Evolutionary conservation across 2,113 vertebrate species (phyloP).

Genomic region (Climacteris rufus): DNA sequence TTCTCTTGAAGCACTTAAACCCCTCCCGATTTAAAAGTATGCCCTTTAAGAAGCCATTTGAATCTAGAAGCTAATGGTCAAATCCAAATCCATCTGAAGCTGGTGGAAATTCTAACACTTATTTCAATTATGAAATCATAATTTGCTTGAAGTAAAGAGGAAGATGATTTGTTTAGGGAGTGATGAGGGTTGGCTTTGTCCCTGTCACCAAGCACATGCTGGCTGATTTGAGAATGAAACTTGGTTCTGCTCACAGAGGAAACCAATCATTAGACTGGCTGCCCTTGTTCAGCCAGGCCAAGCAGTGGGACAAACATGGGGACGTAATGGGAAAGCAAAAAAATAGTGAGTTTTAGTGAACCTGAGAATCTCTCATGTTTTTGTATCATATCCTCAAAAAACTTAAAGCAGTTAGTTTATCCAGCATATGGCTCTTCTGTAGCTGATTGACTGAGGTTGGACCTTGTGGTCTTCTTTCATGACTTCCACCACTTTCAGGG

Average conservation of each 20-base stretch:
- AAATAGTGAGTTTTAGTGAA: not conserved
- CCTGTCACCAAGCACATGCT: slow-evolving; percentile 27
- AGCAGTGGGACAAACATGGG: not conserved
- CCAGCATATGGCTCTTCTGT: not conserved
- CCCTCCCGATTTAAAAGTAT: not conserved
- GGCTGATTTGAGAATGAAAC: slow-evolving; percentile 22
- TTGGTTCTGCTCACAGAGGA: not conserved
- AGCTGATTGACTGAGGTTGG: not conserved
- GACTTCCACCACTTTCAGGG: not conserved
- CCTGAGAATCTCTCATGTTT: not conserved
- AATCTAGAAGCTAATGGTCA: not conserved
- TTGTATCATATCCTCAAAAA: not conserved
- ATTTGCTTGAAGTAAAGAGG: not conserved
- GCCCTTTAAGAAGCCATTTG: not conserved
- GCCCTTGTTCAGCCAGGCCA: not conserved
- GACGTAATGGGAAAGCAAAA: not conserved
- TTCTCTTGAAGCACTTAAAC: not conserved
- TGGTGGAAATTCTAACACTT: not conserved
- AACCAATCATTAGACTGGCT: not conserved
- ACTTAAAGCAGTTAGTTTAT: not conserved
- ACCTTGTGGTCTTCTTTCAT: not conserved
- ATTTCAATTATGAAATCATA: not conserved
- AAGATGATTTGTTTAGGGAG: slow-evolving; percentile 3
- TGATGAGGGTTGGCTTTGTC: slow-evolving; percentile 19
- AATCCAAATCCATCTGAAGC: not conserved